A percentile compares a stretch with the other conserved stretches of the same genome.
Evolutionary conservation across 2,888 invertebrate species (phyloP).

Genomic region (Drosophila sordidula): DNA sequence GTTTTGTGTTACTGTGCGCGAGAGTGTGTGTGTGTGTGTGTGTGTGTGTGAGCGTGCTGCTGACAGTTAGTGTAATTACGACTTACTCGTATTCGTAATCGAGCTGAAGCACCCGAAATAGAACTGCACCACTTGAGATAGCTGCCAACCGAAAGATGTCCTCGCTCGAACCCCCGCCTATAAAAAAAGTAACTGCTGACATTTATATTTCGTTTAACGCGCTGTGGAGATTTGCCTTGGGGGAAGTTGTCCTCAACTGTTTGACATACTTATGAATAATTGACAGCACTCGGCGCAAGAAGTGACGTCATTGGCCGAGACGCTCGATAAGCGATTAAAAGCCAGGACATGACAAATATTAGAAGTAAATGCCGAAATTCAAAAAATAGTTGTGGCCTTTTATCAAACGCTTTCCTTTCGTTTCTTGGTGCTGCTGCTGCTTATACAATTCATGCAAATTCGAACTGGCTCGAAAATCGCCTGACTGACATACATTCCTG

Average conservation of each 20-base stretch:
- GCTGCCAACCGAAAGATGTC: constrained; percentile 14
- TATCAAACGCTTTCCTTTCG: constrained; percentile 57
- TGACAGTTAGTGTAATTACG: constrained; percentile 64
- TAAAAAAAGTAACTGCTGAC: constrained; percentile 19
- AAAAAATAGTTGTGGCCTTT: constrained; percentile 48
- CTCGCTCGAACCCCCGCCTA: constrained; percentile 11
- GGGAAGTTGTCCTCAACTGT: constrained; percentile 25
- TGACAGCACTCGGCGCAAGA: constrained; percentile 33
- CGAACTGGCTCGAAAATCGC: constrained; percentile 38
- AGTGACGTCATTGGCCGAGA: constrained; percentile 61
- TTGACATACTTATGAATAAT: constrained; percentile 56
- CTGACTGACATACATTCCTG: constrained; percentile 69
- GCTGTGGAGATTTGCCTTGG: constrained; percentile 3
- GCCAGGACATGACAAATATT: constrained; percentile 27
- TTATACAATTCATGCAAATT: constrained; percentile 71
- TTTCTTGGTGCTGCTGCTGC: constrained; percentile 33
- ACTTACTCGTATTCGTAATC: constrained; percentile 59
- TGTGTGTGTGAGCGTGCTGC: constrained; percentile 28
- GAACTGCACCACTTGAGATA: constrained; percentile 34
- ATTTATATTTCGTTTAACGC: constrained; percentile 17
- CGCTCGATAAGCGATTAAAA: constrained; percentile 63
- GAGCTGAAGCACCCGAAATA: constrained; percentile 58
- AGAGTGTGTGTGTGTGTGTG: constrained; percentile 24
- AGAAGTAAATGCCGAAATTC: constrained; percentile 31
- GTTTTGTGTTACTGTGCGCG: constrained; percentile 52